Evolutionary conservation across 2,797 vertebrate genomes (phyloP).

Genomic region (Myotis planiceps): DNA sequence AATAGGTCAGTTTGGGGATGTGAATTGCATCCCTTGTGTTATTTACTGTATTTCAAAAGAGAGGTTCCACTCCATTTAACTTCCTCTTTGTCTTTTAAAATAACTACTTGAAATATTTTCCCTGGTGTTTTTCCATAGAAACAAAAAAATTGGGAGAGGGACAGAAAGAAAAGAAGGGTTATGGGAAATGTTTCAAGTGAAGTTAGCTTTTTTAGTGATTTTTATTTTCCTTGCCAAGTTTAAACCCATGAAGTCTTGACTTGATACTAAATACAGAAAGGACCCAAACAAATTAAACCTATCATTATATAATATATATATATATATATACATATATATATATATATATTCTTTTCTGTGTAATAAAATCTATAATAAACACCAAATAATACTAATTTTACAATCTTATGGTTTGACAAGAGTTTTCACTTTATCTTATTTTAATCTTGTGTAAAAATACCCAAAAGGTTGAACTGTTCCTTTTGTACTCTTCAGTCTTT

Average conservation of each 20-base stretch:
- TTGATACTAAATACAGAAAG: constrained; percentile 38
- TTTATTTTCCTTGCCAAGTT: constrained; percentile 54
- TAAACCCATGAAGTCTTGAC: constrained; percentile 40
- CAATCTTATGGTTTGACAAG: background rate
- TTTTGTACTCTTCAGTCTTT: background rate
- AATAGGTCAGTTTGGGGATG: background rate
- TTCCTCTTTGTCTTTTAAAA: constrained; percentile 66
- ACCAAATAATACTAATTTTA: background rate
- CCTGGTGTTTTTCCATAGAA: constrained; percentile 43
- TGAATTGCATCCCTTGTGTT: background rate
- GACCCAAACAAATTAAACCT: background rate
- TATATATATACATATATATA: too few species aligned
- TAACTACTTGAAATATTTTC: constrained; percentile 58
- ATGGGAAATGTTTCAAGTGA: constrained; percentile 48
- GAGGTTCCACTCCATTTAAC: background rate
- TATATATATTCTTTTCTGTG: background rate
- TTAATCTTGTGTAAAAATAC: constrained; percentile 17
- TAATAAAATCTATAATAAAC: background rate
- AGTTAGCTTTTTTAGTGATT: constrained; percentile 14
- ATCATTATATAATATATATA: too few species aligned
- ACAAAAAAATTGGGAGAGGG: constrained; percentile 10
- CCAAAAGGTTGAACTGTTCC: background rate
- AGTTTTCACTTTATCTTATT: background rate
- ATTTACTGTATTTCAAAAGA: constrained; percentile 12
- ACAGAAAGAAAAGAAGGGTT: constrained; percentile 1